Conservation (phyloP, 2,888 invertebrate species). For the Brachypalpus laphriformis region DNA sequence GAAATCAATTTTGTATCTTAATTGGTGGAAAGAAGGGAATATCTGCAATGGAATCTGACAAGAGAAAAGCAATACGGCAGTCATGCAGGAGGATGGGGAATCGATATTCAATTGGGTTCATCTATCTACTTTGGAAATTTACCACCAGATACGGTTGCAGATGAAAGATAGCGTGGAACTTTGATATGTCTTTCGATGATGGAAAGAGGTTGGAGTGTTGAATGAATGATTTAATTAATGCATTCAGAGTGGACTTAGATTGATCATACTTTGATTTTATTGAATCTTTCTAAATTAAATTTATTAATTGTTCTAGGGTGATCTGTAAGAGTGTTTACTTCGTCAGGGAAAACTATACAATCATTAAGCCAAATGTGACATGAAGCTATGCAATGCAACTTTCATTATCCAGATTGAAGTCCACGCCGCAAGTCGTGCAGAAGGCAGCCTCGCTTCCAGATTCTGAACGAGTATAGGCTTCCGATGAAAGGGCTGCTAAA, state of each 20-base stretch:
- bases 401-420: no score
- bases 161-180: neutral
- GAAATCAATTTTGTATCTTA: slow-evolving; percentile 33
- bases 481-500: no score
- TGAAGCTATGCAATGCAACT: no score
- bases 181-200: neutral
- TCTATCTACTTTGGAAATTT: neutral
- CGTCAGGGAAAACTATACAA: no score
- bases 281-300: no score
- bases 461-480: no score
- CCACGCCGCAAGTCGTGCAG: no score
- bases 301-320: no score
- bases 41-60: neutral
- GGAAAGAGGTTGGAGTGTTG: neutral
- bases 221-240: neutral
- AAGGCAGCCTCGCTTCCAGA: no score
- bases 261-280: no score
- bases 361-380: no score
- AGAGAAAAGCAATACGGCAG: neutral
- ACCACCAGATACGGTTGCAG: neutral
- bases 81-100: neutral
- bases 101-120: slow-evolving; percentile 15
- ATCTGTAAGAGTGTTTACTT: no score
- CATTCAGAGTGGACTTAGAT: neutral
- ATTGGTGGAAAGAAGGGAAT: neutral